phyloP scores from a whole-genome alignment of 2,797 vertebrate species.

The Erethizon dorsatum region DNA sequence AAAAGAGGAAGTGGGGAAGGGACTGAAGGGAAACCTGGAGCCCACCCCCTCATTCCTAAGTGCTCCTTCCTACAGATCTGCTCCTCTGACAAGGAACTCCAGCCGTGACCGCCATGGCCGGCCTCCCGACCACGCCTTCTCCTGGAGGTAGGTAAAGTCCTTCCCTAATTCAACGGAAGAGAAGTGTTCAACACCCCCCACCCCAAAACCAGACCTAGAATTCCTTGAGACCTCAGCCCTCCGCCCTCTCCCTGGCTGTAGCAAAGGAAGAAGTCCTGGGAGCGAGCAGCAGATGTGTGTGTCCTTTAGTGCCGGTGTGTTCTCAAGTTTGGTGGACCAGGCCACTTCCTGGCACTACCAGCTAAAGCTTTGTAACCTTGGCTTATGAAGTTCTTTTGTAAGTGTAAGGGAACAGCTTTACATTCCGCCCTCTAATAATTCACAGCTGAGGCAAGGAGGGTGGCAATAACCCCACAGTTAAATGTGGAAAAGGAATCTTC shows the following conservation, averaged over 20 bases:
- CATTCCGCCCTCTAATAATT: not conserved
- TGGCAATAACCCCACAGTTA: not conserved
- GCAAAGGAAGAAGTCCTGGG: not conserved
- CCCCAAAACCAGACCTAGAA: not conserved
- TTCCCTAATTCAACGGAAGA: not conserved
- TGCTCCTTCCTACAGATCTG: slow-evolving; percentile 65
- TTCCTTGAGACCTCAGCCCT: not conserved
- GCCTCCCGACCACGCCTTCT: slow-evolving; percentile 56
- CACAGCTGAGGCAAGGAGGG: not conserved
- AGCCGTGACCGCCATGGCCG: slow-evolving; percentile 29
- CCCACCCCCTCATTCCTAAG: not conserved
- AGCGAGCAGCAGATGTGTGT: not conserved
- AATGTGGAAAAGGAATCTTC: not conserved
- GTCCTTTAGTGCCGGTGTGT: not conserved
- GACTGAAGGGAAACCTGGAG: not conserved
- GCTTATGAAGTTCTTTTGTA: not conserved
- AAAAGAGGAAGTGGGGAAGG: not conserved
- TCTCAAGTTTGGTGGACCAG: not conserved
- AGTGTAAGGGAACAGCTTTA: not conserved
- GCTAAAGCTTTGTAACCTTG: slow-evolving; percentile 14
- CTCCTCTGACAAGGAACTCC: not conserved
- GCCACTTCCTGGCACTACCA: not conserved
- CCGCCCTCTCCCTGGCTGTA: not conserved
- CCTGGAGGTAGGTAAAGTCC: slow-evolving; percentile 78
- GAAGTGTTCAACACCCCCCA: not conserved